Percentiles rank a stretch among this genome's conserved stretches.
phyloP scores from a whole-genome alignment of 1,140 invertebrate species.

The Bilobella aurantiaca region DNA sequence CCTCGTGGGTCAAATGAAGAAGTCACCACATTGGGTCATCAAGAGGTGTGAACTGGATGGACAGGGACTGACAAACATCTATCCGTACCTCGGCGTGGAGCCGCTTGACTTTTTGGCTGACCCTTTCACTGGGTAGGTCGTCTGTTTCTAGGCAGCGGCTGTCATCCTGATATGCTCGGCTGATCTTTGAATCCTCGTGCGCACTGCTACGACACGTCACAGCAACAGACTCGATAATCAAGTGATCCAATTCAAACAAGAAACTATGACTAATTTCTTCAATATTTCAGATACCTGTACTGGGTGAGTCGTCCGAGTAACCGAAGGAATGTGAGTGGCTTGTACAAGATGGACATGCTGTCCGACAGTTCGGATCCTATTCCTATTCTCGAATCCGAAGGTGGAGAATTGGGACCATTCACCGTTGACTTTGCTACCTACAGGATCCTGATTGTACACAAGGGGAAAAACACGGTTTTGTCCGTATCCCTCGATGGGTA shows the following conservation, averaged over 20 bases:
- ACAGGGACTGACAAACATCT: conserved; percentile 14
- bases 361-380: too few species aligned
- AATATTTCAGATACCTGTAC: too few species aligned
- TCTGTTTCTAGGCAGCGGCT: too few species aligned
- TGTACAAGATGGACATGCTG: too few species aligned
- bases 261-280: too few species aligned
- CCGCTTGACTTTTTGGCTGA: conserved; percentile 75
- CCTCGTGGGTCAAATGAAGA: conserved; percentile 54
- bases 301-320: too few species aligned
- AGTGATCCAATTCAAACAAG: too few species aligned
- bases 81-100: conserved; percentile 50
- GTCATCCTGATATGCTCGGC: too few species aligned
- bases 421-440: conserved; percentile 70
- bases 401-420: conserved; percentile 55
- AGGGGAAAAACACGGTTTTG: conserved; percentile 61
- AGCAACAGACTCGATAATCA: too few species aligned
- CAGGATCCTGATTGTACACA: conserved; percentile 59
- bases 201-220: too few species aligned
- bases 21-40: conserved; percentile 52
- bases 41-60: conserved; percentile 62
- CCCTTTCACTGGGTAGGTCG: conserved; percentile 83
- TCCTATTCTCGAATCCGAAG: conserved; percentile 45
- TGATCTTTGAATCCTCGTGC: too few species aligned
- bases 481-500: conserved; percentile 70
- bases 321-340: too few species aligned